Base-by-base conservation (phyloP, 2,888 invertebrate species). In the Clostera curtula region DNA sequence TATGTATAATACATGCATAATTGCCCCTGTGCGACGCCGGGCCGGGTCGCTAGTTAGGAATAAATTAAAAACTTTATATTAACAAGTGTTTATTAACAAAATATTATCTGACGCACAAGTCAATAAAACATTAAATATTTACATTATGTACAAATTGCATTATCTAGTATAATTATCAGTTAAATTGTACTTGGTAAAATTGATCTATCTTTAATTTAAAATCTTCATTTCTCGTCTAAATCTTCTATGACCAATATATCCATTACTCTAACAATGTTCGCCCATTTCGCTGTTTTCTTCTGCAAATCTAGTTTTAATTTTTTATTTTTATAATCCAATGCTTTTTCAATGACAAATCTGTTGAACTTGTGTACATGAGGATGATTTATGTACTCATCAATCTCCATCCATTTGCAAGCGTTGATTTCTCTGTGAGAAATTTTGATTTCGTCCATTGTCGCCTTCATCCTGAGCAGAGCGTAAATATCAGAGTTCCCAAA, bases 401-500 rank as follows among this genome's bases (percentile, higher is more conserved):
- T 80, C 42, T 89, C 87, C 91, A 96, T 93, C 96, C 96, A 97
- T 47, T 86, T 69, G 40, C 90, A 90, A 25, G 88, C 87, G 0
- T 85, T 86, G 3, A 97, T 90, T 83, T 97, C 97, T 40, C 89
- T 85, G 7, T 88, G 80, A 35, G 93, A 92, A 40, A 88, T 87
- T 12, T 59, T 74, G 17, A 95, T 90, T 4, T 89, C 82, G 1
- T 77, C 70, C 1, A 87, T 85, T 0, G 86, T 42, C 0, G 96
- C 92, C 33, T 82, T 87, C 54, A 97, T 83, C 50, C 88, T 88
- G 5, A 94, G 87, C 1, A 96, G 85, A 23, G 93, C 82, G 59
- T 96, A 97, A 25, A 96, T 87, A 62, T 97, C 97, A 0, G 95
- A 94, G 67, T 95, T 95, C 1, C 86, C 90, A 62, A 90, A 96